These are phyloP conservation scores for Poecilia latipinna DNA, from an alignment of 2,113 vertebrate species.

Conservation along the genomic window DNA sequence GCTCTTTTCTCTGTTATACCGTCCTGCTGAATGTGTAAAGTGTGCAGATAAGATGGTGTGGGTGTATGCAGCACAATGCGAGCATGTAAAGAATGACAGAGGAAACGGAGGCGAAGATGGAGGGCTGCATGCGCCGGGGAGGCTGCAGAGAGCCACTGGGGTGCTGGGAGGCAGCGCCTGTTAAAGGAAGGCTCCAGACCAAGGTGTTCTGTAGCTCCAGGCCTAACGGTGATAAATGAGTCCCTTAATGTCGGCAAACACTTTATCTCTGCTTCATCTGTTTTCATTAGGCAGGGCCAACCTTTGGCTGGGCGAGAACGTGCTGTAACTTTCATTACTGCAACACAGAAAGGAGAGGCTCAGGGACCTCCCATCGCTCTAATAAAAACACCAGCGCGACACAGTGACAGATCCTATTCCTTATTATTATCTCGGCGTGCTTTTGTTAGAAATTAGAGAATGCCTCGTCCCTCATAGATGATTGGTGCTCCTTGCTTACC, in stretches of 20 bases:
- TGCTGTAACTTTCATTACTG: slow-evolving; percentile 77
- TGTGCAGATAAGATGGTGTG: background rate
- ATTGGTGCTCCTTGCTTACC: slow-evolving; percentile 37
- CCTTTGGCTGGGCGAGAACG: slow-evolving; percentile 81
- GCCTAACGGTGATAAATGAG: slow-evolving; percentile 85
- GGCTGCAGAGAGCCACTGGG: slow-evolving; percentile 64
- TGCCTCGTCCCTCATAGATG: slow-evolving; percentile 40
- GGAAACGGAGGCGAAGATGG: slow-evolving; percentile 40
- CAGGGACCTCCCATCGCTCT: slow-evolving; percentile 69
- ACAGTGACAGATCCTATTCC: slow-evolving; percentile 64
- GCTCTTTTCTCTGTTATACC: slow-evolving; percentile 1
- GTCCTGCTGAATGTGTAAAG: background rate
- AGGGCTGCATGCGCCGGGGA: slow-evolving; percentile 43
- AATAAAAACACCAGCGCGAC: slow-evolving; percentile 70
- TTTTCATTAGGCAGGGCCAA: slow-evolving; percentile 85
- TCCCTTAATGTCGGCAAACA: slow-evolving; percentile 85
- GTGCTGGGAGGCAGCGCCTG: slow-evolving; percentile 67
- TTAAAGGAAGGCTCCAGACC: slow-evolving; percentile 74
- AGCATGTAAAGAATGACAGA: background rate
- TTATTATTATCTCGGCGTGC: slow-evolving; percentile 60
- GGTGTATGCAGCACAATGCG: background rate
- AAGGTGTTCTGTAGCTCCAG: slow-evolving; percentile 80
- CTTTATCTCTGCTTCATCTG: slow-evolving; percentile 87
- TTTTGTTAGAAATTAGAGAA: slow-evolving; percentile 48
- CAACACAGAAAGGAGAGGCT: slow-evolving; percentile 61